These are phyloP conservation scores for Gadopsis marmoratus DNA, from an alignment of 2,797 vertebrate genomes.

Conservation along the genomic window DNA sequence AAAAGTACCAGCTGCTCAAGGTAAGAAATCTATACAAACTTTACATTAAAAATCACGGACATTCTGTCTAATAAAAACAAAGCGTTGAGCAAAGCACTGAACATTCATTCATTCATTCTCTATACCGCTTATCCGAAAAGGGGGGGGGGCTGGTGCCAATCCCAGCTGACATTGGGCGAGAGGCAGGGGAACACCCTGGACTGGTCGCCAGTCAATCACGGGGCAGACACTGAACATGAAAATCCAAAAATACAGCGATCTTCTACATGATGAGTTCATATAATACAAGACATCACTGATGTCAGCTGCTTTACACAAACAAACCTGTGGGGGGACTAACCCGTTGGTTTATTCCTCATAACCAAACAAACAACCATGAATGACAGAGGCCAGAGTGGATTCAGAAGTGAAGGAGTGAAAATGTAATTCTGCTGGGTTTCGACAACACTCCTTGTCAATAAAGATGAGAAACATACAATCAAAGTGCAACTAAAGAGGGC, in stretches of 20 bases:
- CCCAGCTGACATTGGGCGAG: too few relatives aligned
- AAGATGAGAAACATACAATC: constrained; percentile 67
- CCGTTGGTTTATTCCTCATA: constrained; percentile 87
- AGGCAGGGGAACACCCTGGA: too few relatives aligned
- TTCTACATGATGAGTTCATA: constrained; percentile 87
- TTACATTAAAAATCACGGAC: constrained; percentile 88
- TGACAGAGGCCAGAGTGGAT: constrained; percentile 42
- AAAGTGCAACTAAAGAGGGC: constrained; percentile 81
- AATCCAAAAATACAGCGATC: constrained; percentile 95
- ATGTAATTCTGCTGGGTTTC: constrained; percentile 65
- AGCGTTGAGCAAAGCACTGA: constrained; percentile 88
- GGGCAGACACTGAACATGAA: constrained; percentile 85
- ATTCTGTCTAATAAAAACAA: constrained; percentile 87
- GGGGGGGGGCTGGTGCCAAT: too few relatives aligned
- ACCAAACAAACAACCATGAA: constrained; percentile 53
- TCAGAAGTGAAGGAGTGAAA: constrained; percentile 56
- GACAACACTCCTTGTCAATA: constrained; percentile 38
- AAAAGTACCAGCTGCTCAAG: constrained; percentile 92
- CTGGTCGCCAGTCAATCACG: too few relatives aligned
- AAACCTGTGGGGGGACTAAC: constrained; percentile 82
- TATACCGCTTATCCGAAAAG: too few relatives aligned
- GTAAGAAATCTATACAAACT: constrained; percentile 97
- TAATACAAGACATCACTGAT: constrained; percentile 99
- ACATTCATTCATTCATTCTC: constrained; percentile 61
- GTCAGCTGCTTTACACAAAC: constrained; percentile 96